Conservation (phyloP, 2,113 vertebrate species). For the Notarius quadriscutis region DNA sequence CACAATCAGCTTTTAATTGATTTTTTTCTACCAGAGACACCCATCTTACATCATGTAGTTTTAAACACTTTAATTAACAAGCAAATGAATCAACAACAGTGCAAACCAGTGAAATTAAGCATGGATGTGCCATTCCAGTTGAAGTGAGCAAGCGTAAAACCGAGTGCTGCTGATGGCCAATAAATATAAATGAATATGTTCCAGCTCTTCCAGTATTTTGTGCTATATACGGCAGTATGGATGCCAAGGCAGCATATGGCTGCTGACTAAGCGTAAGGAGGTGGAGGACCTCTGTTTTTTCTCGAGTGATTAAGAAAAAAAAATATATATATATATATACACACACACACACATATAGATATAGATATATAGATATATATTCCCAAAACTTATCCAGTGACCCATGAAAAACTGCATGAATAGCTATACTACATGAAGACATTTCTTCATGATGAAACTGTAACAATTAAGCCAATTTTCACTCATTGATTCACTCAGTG, state of each 20-base stretch:
- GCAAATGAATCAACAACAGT: constrained; percentile 36
- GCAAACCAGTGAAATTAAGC: constrained; percentile 25
- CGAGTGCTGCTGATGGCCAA: background rate
- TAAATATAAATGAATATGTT: background rate
- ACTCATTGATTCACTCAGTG: background rate
- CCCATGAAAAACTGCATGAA: constrained; percentile 4
- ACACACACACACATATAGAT: no score
- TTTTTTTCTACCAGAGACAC: background rate
- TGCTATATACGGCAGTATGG: background rate
- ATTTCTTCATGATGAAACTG: background rate
- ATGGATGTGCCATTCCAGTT: constrained; percentile 12
- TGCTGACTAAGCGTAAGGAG: constrained; percentile 18
- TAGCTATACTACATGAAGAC: background rate
- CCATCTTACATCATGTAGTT: background rate
- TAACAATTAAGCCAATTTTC: background rate
- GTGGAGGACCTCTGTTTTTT: background rate
- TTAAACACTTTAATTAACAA: constrained; percentile 48
- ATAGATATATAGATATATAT: background rate
- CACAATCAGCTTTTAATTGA: background rate
- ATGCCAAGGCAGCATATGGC: background rate
- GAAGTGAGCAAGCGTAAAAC: background rate
- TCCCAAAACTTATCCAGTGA: background rate
- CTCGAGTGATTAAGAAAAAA: background rate
- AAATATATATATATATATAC: background rate
- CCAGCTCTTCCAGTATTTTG: background rate